A percentile compares a stretch with the other conserved stretches of the same genome.
Evolutionary conservation across 2,113 vertebrate species (phyloP).

Genomic region (Myotis yumanensis): DNA sequence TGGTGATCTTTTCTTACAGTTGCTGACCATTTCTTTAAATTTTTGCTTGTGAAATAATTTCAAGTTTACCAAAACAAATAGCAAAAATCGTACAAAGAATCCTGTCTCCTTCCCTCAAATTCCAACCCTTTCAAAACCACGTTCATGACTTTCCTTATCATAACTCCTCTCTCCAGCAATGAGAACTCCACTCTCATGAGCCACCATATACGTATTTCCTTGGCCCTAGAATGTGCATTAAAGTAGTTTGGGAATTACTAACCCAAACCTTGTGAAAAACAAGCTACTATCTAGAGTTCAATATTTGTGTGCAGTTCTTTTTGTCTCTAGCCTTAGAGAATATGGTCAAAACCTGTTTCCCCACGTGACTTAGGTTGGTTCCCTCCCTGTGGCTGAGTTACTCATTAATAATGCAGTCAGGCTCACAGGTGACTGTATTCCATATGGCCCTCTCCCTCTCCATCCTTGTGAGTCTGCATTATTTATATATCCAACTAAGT

Average conservation of each 20-base stretch:
- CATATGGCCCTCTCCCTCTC: neutral
- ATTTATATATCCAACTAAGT: neutral
- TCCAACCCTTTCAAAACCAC: neutral
- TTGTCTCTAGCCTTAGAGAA: neutral
- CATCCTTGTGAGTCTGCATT: neutral
- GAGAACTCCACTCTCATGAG: neutral
- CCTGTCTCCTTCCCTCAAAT: neutral
- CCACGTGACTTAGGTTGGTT: no score
- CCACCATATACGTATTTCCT: neutral
- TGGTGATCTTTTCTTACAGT: neutral
- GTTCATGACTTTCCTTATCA: neutral
- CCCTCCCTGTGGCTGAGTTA: no score
- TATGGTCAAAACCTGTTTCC: rapidly evolving
- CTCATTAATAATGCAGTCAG: neutral
- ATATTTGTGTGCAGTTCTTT: rapidly evolving
- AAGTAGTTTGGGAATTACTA: neutral
- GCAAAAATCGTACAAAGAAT: neutral
- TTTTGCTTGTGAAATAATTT: neutral
- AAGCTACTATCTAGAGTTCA: rapidly evolving
- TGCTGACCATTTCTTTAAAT: neutral
- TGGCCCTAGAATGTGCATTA: no score
- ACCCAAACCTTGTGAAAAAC: neutral
- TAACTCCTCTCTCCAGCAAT: neutral
- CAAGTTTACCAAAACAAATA: neutral
- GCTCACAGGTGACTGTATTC: neutral